Conservation (phyloP, 2,113 vertebrate species). For the Anolis sagrei region DNA sequence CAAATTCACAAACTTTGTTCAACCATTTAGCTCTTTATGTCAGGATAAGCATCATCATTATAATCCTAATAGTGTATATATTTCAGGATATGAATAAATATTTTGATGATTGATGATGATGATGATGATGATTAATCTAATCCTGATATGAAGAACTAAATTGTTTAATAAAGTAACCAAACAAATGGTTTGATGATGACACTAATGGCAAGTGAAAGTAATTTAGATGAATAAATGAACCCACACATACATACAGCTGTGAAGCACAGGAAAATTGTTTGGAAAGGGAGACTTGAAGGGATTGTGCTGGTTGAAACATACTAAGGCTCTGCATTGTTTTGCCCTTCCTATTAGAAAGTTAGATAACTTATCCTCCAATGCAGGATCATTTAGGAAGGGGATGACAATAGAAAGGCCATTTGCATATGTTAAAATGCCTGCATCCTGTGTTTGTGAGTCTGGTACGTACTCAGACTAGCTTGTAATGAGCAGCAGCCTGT, state of each 20-base stretch:
- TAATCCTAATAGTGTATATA: too few relatives aligned
- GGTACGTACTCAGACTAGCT: constrained; percentile 55
- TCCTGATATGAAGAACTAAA: too few relatives aligned
- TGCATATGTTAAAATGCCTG: not conserved
- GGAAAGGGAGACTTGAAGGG: not conserved
- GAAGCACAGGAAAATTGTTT: not conserved
- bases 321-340: not conserved
- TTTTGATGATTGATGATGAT: too few relatives aligned
- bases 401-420: constrained; percentile 2
- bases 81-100: too few relatives aligned
- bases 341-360: not conserved
- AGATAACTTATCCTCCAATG: not conserved
- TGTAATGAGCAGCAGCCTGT: constrained; percentile 44
- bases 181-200: too few relatives aligned
- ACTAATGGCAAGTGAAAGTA: not conserved
- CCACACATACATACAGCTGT: too few relatives aligned
- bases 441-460: constrained; percentile 36
- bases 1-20: too few relatives aligned
- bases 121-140: too few relatives aligned
- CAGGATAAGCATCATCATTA: too few relatives aligned
- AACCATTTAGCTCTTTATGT: too few relatives aligned
- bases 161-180: too few relatives aligned
- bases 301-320: not conserved
- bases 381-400: not conserved
- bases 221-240: not conserved